Percentiles rank a stretch among this genome's conserved stretches.
Evolutionary conservation across 2,888 invertebrate species (phyloP).

Genomic region (Apoda limacodes): DNA sequence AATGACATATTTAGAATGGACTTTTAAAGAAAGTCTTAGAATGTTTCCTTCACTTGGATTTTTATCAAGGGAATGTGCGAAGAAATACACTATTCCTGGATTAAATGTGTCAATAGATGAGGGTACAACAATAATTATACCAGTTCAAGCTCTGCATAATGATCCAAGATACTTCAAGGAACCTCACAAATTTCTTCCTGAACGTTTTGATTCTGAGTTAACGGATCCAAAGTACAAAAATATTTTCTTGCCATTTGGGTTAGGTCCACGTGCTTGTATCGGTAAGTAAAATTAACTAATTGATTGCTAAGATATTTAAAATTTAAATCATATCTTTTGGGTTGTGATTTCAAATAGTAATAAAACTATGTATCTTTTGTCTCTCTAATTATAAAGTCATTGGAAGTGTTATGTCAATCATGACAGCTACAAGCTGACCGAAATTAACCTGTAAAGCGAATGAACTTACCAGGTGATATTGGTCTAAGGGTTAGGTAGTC

Average conservation of each 20-base stretch:
- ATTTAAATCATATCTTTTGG: too few relatives aligned
- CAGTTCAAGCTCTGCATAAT: constrained; percentile 26
- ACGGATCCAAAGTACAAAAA: constrained; percentile 15
- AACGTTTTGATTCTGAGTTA: constrained; percentile 24
- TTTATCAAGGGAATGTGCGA: constrained; percentile 21
- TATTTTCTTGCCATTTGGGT: constrained; percentile 25
- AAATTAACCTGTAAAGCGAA: too few relatives aligned
- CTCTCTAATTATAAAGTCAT: constrained; percentile 2
- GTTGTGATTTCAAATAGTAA: too few relatives aligned
- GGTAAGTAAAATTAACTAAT: too few relatives aligned
- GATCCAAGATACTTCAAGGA: constrained; percentile 32
- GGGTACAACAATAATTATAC: constrained; percentile 24
- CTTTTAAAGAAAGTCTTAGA: constrained; percentile 27
- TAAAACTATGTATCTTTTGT: too few relatives aligned
- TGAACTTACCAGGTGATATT: too few relatives aligned
- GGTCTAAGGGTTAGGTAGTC: too few relatives aligned
- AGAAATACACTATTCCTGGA: constrained; percentile 23
- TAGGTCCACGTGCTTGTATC: constrained; percentile 26
- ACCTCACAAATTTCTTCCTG: constrained; percentile 29
- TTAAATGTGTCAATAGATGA: constrained; percentile 25
- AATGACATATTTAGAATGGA: constrained; percentile 24
- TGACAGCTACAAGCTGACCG: too few relatives aligned
- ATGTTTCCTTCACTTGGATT: constrained; percentile 25
- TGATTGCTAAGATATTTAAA: too few relatives aligned
- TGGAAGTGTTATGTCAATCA: too few relatives aligned